A percentile compares a stretch with the other conserved stretches of the same genome.
Conservation (phyloP, 1,140 invertebrate genomes). For the Drosophila suzukii region DNA sequence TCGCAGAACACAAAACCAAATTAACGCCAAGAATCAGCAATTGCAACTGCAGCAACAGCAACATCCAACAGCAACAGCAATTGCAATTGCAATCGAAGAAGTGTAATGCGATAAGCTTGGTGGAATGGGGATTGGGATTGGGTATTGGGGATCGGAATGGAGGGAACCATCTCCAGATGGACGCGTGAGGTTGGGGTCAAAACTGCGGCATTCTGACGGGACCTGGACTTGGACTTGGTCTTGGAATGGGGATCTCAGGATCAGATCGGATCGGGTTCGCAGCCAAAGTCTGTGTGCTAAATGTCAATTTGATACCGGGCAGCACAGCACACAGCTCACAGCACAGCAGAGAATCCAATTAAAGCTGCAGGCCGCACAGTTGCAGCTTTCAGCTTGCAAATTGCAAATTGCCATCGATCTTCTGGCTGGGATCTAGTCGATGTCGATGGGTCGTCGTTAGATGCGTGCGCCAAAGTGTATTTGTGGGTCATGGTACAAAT, state of each 20-base stretch:
- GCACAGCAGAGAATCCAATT: constrained; percentile 64
- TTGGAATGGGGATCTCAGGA: constrained; percentile 18
- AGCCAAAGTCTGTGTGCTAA: constrained; percentile 63
- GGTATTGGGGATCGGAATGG: constrained; percentile 42
- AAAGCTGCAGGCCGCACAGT: constrained; percentile 58
- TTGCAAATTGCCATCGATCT: constrained; percentile 75
- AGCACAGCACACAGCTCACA: background rate
- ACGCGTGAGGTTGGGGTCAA: constrained; percentile 77
- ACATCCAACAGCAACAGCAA: constrained; percentile 29
- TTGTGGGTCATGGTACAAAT: constrained; percentile 81
- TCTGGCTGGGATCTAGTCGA: constrained; percentile 30
- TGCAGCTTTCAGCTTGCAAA: constrained; percentile 55
- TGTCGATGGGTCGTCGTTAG: constrained; percentile 58
- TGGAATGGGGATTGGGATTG: constrained; percentile 29
- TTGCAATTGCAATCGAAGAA: constrained; percentile 51
- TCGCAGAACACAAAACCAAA: constrained; percentile 73
- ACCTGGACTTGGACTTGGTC: background rate
- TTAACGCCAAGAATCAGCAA: constrained; percentile 64
- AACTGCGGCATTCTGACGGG: constrained; percentile 30
- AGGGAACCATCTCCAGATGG: constrained; percentile 12
- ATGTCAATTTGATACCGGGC: constrained; percentile 77
- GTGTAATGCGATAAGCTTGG: constrained; percentile 73
- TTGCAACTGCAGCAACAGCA: constrained; percentile 18
- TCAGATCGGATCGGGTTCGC: constrained; percentile 16
- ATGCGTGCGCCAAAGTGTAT: constrained; percentile 77